phyloP scores from a whole-genome alignment of 2,113 vertebrate genomes.

The Chrysochloris asiatica region DNA sequence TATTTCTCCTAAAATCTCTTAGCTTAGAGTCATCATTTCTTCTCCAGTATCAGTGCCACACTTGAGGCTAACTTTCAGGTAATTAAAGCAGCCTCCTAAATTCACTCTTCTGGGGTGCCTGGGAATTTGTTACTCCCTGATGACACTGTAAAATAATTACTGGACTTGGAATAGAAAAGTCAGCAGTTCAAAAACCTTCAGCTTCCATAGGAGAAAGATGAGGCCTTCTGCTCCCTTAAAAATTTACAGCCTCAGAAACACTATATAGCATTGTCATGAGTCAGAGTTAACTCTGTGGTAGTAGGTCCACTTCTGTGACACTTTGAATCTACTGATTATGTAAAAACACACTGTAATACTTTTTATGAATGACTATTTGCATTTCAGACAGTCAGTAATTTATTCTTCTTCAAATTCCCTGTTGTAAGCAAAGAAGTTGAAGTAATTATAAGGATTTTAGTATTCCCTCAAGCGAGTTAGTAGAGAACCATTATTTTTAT shows the following conservation, averaged over 20 bases:
- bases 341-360: not conserved
- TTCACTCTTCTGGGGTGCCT: not conserved
- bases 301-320: not conserved
- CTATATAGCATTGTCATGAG: too few relatives aligned
- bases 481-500: constrained; percentile 65
- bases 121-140: not conserved
- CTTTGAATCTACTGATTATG: not conserved
- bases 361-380: not conserved
- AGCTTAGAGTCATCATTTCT: rapidly evolving
- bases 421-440: constrained; percentile 65
- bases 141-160: too few relatives aligned
- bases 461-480: constrained; percentile 56
- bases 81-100: too few relatives aligned
- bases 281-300: too few relatives aligned
- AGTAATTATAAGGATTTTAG: constrained; percentile 70
- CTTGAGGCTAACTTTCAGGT: not conserved
- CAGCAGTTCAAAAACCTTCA: too few relatives aligned
- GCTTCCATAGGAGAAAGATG: too few relatives aligned
- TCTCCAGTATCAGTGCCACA: too few relatives aligned
- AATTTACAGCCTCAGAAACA: too few relatives aligned
- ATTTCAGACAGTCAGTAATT: not conserved
- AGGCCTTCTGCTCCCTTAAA: too few relatives aligned
- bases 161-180: too few relatives aligned
- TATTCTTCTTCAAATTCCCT: constrained; percentile 44
- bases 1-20: not conserved